Evolutionary conservation across 2,797 vertebrate genomes (phyloP), one percentile per base, ranked within the genome.

Genomic region (Salarias fasciatus): DNA sequence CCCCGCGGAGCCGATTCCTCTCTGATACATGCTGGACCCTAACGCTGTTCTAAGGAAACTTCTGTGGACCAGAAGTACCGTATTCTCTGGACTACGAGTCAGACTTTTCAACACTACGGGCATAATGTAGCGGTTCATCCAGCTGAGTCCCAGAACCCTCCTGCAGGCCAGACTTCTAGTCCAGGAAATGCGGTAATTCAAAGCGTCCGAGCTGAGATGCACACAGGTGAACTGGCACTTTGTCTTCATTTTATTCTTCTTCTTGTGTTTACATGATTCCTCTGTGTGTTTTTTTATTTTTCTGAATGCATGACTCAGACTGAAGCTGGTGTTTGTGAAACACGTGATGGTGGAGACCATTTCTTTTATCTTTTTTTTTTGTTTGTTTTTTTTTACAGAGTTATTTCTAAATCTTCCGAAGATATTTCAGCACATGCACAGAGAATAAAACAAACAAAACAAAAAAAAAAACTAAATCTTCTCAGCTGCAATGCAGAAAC

Each of bases 391-490:
- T 11, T 37, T 33, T 5, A 35, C 33, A 6, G 5, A 84, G 80
- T 69, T 77, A 33, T 84, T 86, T 80, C 55, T 68, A 73, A 84
- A 84, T 82, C 69, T 75, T 75, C 56, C 75, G 53, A 63, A 72
- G 50, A 72, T 59, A 71, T 82, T 78, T 84, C 73, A 75, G 77
- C 69, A 86, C 70, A 51, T 78, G 77, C 61, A 44, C 76, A 77
- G 83, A 83, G 82, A 91, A 89, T 89, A 88, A 88, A 24, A n/a
- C n/a, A n/a, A n/a, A n/a, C n/a, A n/a, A n/a, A n/a, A n/a, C n/a
- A n/a, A n/a, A 24, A 3, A 24, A 24, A 24, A 3, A 24, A 3
- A 24, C 2, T 24, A 24, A 88, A 69, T 63, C 18, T 83, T 90
- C 70, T 89, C 79, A 52, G 74, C 70, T 86, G 81, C 77, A 78